Evolutionary conservation across 1,140 invertebrate genomes (phyloP), one percentile per base, ranked within the genome.

Genomic region (Drosophila serrata): DNA sequence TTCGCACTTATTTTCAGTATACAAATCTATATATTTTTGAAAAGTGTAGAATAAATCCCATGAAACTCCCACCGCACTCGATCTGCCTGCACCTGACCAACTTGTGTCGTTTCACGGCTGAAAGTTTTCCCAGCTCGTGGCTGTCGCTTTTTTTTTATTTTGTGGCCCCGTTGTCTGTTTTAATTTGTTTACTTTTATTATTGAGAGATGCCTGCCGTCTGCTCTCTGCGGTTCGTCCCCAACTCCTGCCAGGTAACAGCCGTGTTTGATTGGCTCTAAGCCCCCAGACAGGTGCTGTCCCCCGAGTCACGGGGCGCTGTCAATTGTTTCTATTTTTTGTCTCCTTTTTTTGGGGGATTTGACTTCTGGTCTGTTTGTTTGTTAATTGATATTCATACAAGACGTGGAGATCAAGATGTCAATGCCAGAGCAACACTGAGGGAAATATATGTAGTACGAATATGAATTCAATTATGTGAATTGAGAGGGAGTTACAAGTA

Each of bases 141-240:
- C 80, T 81, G 81, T 75, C 73, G 77, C 37, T 55, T 65, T 56
- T 68, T 76, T 49, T 57, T 72, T 55, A 60, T 56, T 68, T 76
- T 49, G 60, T 72, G 56, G 42, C 42, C 68, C 64, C 70, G 84
- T 84, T 90, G 85, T 90, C 86, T 90, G 87, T 90, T 90, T 90
- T 90, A 90, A 90, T 90, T 90, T 90, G 85, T 90, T 90, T 90
- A 79, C 86, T 90, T 90, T 90, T 90, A 84, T 86, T 90, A 90
- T 90, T 90, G 85, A 90, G 85, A 90, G 85, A 88, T 90, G 81
- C 53, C 58, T 35, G 51, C 45, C 48, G 40, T 39, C 58, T 33
- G 49, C 79, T 35, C 42, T 33, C 48, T 68, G 55, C 65, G 65
- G 46, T 45, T 67, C 46, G n/a, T 6, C n/a, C 24, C 24, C 22